These are phyloP conservation scores for Strongylocentrotus purpuratus DNA, from an alignment of 35 echinoderm and acorn worm genomes.

Conservation along the genomic window DNA sequence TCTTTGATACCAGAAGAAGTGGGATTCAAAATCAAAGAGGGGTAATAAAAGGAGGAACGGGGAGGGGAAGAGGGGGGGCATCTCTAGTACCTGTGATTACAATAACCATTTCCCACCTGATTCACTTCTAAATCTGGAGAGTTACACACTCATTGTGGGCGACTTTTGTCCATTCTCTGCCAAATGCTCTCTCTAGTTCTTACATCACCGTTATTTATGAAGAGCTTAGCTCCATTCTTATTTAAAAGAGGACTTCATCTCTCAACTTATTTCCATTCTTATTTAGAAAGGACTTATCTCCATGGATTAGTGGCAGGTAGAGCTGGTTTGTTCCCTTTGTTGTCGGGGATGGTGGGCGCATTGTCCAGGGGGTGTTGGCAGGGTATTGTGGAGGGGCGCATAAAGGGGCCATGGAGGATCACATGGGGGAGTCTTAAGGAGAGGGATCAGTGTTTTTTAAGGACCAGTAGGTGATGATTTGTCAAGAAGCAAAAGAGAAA, in stretches of 20 bases:
- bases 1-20: not conserved
- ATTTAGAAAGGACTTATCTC: conserved; percentile 4
- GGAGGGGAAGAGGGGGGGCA: not conserved
- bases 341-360: not conserved
- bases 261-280: not conserved
- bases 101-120: not conserved
- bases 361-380: not conserved
- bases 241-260: not conserved
- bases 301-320: conserved; percentile 1
- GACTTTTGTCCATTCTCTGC: not conserved
- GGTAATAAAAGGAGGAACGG: not conserved
- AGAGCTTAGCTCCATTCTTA: not conserved
- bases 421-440: not conserved
- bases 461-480: not conserved
- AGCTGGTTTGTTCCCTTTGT: not conserved
- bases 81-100: not conserved
- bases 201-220: not conserved
- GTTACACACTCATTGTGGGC: not conserved
- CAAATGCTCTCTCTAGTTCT: not conserved
- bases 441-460: not conserved
- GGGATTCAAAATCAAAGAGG: not conserved
- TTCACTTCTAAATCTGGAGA: not conserved
- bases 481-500: not conserved
- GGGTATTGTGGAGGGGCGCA: not conserved
- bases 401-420: not conserved